phyloP scores from a whole-genome alignment of 1,140 invertebrate species.

The Drosophila nigromelanica region DNA sequence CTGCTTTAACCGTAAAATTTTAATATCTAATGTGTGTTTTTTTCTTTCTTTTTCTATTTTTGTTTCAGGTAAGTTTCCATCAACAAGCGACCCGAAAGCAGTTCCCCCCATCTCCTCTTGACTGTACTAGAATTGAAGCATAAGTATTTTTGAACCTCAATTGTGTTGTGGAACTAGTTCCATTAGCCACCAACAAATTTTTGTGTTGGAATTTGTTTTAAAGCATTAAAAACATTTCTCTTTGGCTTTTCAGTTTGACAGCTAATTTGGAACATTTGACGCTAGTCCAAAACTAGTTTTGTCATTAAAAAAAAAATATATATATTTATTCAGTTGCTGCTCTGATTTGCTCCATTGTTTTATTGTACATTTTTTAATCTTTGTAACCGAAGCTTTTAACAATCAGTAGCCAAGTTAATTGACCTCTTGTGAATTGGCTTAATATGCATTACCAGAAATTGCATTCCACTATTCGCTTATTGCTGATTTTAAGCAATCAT shows the following conservation, averaged over 20 bases:
- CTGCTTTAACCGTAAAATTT: conserved; percentile 49
- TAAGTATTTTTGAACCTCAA: conserved; percentile 29
- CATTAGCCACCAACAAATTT: neutral
- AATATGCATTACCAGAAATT: conserved; percentile 6
- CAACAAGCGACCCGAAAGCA: neutral
- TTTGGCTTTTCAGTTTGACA: conserved; percentile 1
- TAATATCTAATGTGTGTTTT: conserved; percentile 69
- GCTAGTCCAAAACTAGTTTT: neutral
- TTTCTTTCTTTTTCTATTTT: conserved; percentile 41
- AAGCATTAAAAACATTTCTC: neutral
- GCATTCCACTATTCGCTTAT: conserved; percentile 3
- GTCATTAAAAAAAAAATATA: neutral
- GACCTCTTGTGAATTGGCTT: neutral
- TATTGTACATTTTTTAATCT: no score
- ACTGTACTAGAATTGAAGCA: neutral
- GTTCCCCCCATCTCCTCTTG: neutral
- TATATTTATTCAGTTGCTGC: neutral
- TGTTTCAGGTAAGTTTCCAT: conserved; percentile 70
- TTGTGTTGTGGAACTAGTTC: conserved; percentile 7
- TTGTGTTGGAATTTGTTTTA: neutral
- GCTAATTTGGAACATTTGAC: neutral
- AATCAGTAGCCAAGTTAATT: conserved; percentile 13
- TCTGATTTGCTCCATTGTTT: neutral
- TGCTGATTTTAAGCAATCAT: neutral
- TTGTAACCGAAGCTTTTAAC: neutral